Evolutionary conservation across 2,797 vertebrate genomes (phyloP), one percentile per base, ranked within the genome.

Genomic region (Sternotherus odoratus): DNA sequence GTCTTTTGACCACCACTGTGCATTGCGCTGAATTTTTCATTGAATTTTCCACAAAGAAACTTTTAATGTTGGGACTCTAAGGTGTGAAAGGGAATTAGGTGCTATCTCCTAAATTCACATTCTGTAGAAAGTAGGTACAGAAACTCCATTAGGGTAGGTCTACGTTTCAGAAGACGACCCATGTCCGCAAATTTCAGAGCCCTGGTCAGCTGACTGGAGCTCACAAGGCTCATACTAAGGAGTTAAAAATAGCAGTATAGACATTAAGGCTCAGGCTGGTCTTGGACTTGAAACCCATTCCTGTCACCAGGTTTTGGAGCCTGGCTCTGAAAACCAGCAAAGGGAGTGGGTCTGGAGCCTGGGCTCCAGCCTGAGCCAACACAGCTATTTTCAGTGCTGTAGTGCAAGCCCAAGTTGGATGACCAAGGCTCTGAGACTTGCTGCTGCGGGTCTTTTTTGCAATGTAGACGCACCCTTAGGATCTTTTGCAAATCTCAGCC

Each of bases 21-120:
- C 74, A 85, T 51, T 77, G 79, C 81, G 0, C 79, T 79, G 74
- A 92, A 63, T 54, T 77, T 83, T 88, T 80, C 77, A 13, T 3
- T 43, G 53, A 91, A 81, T 63, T 5, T 69, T 87, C 81, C 78
- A 49, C 21, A 11, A 83, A 77, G 78, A 83, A 53, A 81, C 30
- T 36, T 33, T 43, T 33, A 54, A 57, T 5, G 30, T 12, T 43
- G 56, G 19, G 11, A 5, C 36, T 92, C 79, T 28, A 56, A 39
- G 51, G 87, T 78, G 26, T 75, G 63, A 69, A 60, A 87, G 53
- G 16, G 49, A 82, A 78, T n/a, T 77, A 46, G 49, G 4, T 91
- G 80, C 80, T 43, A 78, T 75, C 69, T 79, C 8, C 51, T 26
- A 94, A 93, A 89, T 80, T 93, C 39, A 82, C 23, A 82, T 95